Evolutionary conservation across 2,113 vertebrate species (phyloP).

Genomic region (Willisornis vidua): DNA sequence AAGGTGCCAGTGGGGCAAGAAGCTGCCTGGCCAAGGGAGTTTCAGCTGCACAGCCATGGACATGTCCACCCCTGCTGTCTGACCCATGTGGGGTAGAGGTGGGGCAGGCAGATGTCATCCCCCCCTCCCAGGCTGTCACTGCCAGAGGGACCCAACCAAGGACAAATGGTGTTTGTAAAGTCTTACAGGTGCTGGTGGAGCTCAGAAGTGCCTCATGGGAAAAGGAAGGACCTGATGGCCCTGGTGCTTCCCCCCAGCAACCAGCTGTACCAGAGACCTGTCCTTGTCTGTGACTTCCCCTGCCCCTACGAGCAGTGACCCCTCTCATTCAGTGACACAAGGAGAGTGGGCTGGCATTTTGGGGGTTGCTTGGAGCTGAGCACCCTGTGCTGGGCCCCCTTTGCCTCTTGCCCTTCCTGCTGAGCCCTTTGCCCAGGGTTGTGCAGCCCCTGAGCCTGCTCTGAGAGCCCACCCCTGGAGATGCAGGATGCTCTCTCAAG

Average conservation of each 20-base stretch:
- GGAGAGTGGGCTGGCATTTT: background rate
- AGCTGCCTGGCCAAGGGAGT: background rate
- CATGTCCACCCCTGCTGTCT: accelerated
- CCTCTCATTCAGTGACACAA: background rate
- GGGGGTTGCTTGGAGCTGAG: background rate
- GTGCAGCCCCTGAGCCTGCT: background rate
- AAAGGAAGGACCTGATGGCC: background rate
- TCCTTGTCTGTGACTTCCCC: background rate
- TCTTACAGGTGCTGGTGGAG: accelerated
- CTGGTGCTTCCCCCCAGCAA: background rate
- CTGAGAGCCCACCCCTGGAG: background rate
- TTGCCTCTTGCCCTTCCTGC: background rate
- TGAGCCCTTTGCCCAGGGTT: background rate
- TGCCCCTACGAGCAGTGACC: background rate
- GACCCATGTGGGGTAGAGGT: background rate
- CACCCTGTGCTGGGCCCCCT: background rate
- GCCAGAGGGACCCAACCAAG: background rate
- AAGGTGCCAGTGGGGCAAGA: background rate
- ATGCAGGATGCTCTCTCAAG: accelerated
- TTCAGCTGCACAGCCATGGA: background rate
- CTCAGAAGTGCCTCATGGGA: background rate
- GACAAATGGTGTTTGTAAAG: background rate
- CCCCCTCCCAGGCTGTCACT: background rate
- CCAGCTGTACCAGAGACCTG: background rate
- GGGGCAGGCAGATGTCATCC: background rate